Conservation (phyloP, 2,797 vertebrate species). For the Ambastaia sidthimunki region DNA sequence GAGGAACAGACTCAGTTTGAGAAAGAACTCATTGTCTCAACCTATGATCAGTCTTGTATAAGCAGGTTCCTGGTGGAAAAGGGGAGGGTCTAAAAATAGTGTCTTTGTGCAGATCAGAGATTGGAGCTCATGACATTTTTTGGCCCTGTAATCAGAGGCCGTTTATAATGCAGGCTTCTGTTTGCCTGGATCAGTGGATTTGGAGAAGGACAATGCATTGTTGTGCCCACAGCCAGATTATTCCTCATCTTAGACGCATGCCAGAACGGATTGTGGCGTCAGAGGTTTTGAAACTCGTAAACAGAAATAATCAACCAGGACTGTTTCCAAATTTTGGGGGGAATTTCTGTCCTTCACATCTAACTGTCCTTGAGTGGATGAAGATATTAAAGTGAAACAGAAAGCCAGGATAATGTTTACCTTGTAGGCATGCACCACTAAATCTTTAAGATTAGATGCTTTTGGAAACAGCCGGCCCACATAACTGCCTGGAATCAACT, state of each 20-base stretch:
- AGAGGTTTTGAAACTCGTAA: conserved; percentile 7
- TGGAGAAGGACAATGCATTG: conserved; percentile 73
- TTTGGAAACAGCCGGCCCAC: conserved; percentile 90
- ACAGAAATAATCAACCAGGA: conserved; percentile 7
- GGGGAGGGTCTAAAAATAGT: conserved; percentile 75
- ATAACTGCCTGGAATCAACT: conserved; percentile 87
- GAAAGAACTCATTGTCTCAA: conserved; percentile 41
- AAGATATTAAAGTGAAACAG: conserved; percentile 8
- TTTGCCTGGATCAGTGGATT: conserved; percentile 71
- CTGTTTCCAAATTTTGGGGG: not conserved
- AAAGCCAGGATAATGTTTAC: conserved; percentile 69
- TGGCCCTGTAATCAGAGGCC: conserved; percentile 63
- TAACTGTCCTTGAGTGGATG: not conserved
- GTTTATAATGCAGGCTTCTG: conserved; percentile 76
- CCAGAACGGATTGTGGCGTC: conserved; percentile 22
- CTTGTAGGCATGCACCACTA: conserved; percentile 95
- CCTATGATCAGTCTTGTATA: conserved; percentile 32
- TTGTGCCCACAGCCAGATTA: conserved; percentile 74
- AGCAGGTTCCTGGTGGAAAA: conserved; percentile 52
- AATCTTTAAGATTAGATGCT: conserved; percentile 89
- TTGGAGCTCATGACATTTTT: conserved; percentile 67
- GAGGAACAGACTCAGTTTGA: conserved; percentile 22
- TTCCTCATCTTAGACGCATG: conserved; percentile 43
- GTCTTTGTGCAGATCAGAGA: conserved; percentile 70
- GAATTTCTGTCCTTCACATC: not conserved